These are phyloP conservation scores for Philypnodon macrostomus DNA, from an alignment of 2,797 vertebrate genomes.

Conservation along the genomic window DNA sequence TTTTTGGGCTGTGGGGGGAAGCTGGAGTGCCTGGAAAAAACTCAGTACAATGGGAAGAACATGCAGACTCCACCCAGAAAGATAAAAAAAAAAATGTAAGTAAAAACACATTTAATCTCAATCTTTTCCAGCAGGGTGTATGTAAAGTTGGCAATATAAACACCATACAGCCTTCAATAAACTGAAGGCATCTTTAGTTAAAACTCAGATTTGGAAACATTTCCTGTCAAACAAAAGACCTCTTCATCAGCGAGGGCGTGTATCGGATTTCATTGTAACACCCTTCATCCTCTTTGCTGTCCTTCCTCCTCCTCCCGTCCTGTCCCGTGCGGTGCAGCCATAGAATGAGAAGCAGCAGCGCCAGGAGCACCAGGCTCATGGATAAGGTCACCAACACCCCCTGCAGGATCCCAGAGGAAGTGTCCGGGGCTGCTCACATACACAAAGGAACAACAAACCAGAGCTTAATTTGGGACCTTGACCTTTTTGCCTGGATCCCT, in stretches of 20 bases:
- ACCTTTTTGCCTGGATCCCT: no score
- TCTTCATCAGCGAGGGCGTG: conserved; percentile 70
- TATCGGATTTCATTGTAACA: conserved; percentile 74
- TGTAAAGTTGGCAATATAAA: no score
- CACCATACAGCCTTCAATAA: no score
- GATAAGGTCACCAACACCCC: conserved; percentile 73
- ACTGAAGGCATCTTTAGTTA: not conserved
- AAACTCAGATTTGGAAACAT: not conserved
- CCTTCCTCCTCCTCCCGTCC: conserved; percentile 55
- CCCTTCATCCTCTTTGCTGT: conserved; percentile 52
- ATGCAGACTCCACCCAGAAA: no score
- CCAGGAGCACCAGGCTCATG: conserved; percentile 77
- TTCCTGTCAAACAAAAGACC: conserved; percentile 77
- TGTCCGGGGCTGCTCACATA: conserved; percentile 50
- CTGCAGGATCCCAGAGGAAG: conserved; percentile 71
- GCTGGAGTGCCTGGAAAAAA: no score
- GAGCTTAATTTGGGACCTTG: no score
- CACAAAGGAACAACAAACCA: not conserved
- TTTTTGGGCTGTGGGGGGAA: no score
- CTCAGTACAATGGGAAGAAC: no score
- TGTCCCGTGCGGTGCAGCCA: conserved; percentile 78
- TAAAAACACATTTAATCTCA: no score
- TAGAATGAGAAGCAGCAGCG: conserved; percentile 70
- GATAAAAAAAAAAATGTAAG: no score
- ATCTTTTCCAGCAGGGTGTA: no score